These are phyloP conservation scores for Caenorhabditis sp. DNA, from an alignment of 2,888 invertebrate species.

Conservation along the genomic window DNA sequence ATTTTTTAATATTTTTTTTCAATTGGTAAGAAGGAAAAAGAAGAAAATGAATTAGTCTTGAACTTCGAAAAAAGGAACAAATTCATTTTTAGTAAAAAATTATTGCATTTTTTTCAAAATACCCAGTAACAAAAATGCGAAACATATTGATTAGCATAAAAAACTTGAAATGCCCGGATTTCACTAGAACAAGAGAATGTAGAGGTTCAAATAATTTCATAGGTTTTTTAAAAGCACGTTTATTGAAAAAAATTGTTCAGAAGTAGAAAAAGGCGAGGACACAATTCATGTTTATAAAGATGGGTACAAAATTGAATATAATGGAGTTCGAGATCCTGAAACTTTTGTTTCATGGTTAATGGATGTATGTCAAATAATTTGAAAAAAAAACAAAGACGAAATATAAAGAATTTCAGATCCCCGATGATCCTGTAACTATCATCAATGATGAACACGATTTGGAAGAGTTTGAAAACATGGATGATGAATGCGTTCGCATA, in stretches of 20 bases:
- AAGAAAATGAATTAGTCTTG: too few species aligned
- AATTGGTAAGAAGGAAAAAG: too few species aligned
- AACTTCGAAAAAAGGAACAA: too few species aligned
- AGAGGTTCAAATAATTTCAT: too few species aligned
- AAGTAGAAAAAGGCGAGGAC: slow-evolving; percentile 82
- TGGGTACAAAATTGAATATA: slow-evolving; percentile 83
- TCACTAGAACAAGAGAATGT: too few species aligned
- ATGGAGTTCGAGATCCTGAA: slow-evolving; percentile 83
- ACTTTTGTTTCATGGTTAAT: slow-evolving; percentile 83
- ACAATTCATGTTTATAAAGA: slow-evolving; percentile 83
- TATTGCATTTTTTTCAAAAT: too few species aligned
- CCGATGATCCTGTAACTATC: slow-evolving; percentile 83
- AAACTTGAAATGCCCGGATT: too few species aligned
- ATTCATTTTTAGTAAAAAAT: too few species aligned
- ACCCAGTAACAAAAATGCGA: too few species aligned
- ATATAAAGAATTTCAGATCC: slow-evolving; percentile 74
- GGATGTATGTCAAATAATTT: slow-evolving; percentile 75
- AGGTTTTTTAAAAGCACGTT: too few species aligned
- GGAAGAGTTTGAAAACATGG: slow-evolving; percentile 82
- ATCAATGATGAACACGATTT: slow-evolving; percentile 83
- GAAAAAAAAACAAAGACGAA: not conserved
- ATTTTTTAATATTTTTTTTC: too few species aligned
- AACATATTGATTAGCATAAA: too few species aligned
- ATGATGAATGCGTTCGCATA: slow-evolving; percentile 81
- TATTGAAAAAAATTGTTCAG: slow-evolving; percentile 62